phyloP scores from a whole-genome alignment of 2,797 vertebrate species.

The Xiphorhynchus erythropygius region DNA sequence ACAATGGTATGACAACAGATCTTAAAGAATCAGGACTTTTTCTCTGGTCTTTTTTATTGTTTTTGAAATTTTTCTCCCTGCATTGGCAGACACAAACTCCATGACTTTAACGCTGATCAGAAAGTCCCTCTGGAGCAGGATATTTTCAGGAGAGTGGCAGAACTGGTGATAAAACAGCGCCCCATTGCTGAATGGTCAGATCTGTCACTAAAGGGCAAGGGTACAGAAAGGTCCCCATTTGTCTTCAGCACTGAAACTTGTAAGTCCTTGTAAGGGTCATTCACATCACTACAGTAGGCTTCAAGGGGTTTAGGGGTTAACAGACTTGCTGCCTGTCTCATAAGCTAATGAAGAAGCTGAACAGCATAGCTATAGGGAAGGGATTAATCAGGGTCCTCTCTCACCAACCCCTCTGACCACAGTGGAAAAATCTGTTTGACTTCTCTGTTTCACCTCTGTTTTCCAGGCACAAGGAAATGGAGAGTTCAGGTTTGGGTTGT shows the following conservation, averaged over 20 bases:
- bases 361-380: fast-evolving
- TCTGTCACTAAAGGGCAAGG: not conserved
- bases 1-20: not conserved
- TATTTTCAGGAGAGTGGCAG: not conserved
- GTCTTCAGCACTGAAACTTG: not conserved
- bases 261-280: not conserved
- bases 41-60: not conserved
- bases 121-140: not conserved
- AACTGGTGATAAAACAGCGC: not conserved
- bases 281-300: not conserved
- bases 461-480: not conserved
- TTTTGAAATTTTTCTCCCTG: not conserved
- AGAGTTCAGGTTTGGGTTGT: not conserved
- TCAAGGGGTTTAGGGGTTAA: not conserved
- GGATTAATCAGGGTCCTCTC: not conserved
- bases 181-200: not conserved
- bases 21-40: not conserved
- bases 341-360: not conserved
- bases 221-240: not conserved
- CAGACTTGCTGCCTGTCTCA: not conserved
- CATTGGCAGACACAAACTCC: not conserved
- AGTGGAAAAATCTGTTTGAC: not conserved
- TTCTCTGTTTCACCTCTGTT: not conserved
- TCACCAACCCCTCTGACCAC: not conserved
- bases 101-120: not conserved